Conservation (phyloP, 2,888 invertebrate species). For the Hyalella azteca region DNA sequence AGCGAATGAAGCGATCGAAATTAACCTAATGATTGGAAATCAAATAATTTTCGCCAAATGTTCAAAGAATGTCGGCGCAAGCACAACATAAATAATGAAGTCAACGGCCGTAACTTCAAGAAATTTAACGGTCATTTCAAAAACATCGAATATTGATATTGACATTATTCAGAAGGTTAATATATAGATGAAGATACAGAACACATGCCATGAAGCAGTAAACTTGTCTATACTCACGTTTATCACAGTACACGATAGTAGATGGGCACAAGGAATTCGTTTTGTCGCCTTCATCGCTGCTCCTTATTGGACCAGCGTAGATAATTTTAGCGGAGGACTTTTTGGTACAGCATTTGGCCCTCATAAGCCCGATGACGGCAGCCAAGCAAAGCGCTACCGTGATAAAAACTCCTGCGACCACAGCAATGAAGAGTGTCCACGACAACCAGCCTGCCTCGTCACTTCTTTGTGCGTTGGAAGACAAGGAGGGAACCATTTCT, state of each 20-base stretch:
- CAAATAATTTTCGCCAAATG: too few relatives aligned
- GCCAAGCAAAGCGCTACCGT: constrained; percentile 41
- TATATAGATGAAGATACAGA: too few relatives aligned
- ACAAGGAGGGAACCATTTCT: constrained; percentile 42
- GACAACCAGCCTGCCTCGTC: constrained; percentile 34
- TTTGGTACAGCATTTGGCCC: constrained; percentile 22
- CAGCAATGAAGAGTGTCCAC: constrained; percentile 45
- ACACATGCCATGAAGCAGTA: too few relatives aligned
- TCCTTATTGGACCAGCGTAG: constrained; percentile 43
- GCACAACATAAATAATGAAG: too few relatives aligned
- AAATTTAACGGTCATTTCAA: too few relatives aligned
- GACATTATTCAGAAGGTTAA: too few relatives aligned
- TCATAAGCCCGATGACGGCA: constrained; percentile 39
- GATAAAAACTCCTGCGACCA: constrained; percentile 45
- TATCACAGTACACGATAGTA: constrained; percentile 28
- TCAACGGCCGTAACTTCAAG: too few relatives aligned
- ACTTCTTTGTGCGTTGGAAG: constrained; percentile 38
- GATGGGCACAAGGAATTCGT: neutral
- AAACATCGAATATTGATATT: too few relatives aligned
- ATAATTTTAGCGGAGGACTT: constrained; percentile 46
- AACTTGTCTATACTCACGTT: constrained; percentile 20
- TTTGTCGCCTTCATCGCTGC: constrained; percentile 15
- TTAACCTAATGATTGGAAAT: too few relatives aligned
- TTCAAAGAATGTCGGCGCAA: too few relatives aligned
- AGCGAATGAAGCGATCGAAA: too few relatives aligned